A percentile compares a stretch with the other conserved stretches of the same genome.
Conservation (phyloP, 2,797 vertebrate species). For the Sebastolobus altivelis region DNA sequence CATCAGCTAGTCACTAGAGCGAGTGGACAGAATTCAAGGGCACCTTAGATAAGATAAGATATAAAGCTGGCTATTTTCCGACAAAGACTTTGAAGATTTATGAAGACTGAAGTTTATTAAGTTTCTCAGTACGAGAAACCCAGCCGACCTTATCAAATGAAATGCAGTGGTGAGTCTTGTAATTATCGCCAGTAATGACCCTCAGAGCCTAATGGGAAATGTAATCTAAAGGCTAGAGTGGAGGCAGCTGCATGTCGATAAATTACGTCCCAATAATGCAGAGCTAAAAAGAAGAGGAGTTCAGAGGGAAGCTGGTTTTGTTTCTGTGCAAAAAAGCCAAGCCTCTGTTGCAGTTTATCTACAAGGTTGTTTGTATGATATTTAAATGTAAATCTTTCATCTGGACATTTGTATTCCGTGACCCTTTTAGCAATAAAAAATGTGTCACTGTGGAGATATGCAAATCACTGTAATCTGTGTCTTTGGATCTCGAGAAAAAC, state of each 20-base stretch:
- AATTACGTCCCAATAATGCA: neutral
- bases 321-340: neutral
- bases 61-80: neutral
- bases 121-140: neutral
- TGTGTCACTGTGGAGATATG: neutral
- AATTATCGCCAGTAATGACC: neutral
- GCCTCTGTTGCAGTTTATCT: neutral
- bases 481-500: neutral
- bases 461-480: slow-evolving; percentile 1
- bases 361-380: neutral
- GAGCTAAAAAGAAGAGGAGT: neutral
- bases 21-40: neutral
- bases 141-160: slow-evolving; percentile 1
- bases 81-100: neutral
- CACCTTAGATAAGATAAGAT: neutral
- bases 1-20: neutral
- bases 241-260: neutral
- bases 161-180: slow-evolving; percentile 4
- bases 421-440: neutral
- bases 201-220: slow-evolving; percentile 2
- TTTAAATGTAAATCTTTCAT: neutral
- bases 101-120: neutral
- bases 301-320: neutral
- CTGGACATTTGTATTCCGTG: neutral
- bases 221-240: neutral